Evolutionary conservation across 2,888 invertebrate genomes (phyloP), one percentile per base, ranked within the genome.

Genomic region (Prosapia bicincta): DNA sequence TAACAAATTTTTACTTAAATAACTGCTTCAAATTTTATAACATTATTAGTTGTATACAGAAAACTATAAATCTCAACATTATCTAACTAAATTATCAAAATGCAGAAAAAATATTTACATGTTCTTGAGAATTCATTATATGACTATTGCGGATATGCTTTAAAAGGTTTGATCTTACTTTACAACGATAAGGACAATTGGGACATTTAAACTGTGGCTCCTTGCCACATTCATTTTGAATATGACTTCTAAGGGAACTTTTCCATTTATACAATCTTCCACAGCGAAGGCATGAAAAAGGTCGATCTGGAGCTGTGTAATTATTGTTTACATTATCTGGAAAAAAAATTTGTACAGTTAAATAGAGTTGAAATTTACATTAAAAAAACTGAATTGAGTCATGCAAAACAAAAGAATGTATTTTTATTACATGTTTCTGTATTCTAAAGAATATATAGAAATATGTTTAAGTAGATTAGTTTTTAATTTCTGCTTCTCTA

Each of bases 221-320:
- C 85, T 93, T 93, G 83, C 93, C 92, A 85, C 93, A 93, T 86
- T 93, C 93, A 92, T 93, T 93, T 85, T 92, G 93, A 87, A 92
- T 92, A 84, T 93, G 93, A 85, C 93, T 92, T 79, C 92, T 88
- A 82, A 93, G 86, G 78, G 94, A 94, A 81, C 93, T 93, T 86
- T 94, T 94, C 81, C 95, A 88, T 85, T 94, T 95, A 87, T 95
- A 95, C 78, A 92, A 90, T 80, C 95, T 89, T 78, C 93, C 93
- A 86, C 95, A 95, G 82, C 93, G 92, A 72, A 91, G 78, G 66
- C 81, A 81, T 20, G 73, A 78, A 32, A 77, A 77, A 5, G 71
- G 74, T 20, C 74, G 20, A 6, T 69, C 69, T 0, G 28, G 43
- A 26, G 43, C 76, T 38, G 13, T 2, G 13, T 54, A n/a, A 54